Evolutionary conservation across 2,888 invertebrate genomes (phyloP).

Genomic region (Netelia melanura): DNA sequence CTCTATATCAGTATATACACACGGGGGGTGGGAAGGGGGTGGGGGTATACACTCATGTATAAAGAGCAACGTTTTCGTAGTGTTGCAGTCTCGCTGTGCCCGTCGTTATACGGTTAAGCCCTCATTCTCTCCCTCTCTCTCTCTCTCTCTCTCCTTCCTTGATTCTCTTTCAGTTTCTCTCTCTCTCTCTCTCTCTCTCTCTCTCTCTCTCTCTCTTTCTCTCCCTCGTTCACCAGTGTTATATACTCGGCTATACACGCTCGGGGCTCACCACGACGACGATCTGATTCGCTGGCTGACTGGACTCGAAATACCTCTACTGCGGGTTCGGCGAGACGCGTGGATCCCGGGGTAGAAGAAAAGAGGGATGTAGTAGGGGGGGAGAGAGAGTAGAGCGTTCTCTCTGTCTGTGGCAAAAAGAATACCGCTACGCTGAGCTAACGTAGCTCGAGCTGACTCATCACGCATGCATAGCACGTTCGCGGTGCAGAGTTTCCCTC

Average conservation of each 20-base stretch:
- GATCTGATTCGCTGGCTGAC: slow-evolving; percentile 65
- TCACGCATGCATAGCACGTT: slow-evolving; percentile 72
- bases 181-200: slow-evolving; percentile 7
- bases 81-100: not conserved
- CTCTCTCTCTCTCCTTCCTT: not conserved
- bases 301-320: slow-evolving; percentile 67
- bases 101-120: not conserved
- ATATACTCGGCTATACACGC: not conserved
- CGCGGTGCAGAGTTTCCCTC: slow-evolving; percentile 68
- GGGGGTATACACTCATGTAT: slow-evolving; percentile 6
- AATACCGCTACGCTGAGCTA: slow-evolving; percentile 64
- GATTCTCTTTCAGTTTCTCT: not conserved
- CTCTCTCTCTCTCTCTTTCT: slow-evolving; percentile 25
- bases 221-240: slow-evolving; percentile 2
- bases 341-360: slow-evolving; percentile 45
- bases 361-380: slow-evolving; percentile 6
- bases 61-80: too few species aligned
- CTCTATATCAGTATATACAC: slow-evolving; percentile 40
- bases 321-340: slow-evolving; percentile 33
- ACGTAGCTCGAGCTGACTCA: slow-evolving; percentile 72
- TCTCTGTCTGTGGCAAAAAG: slow-evolving; percentile 62
- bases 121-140: not conserved
- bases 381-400: slow-evolving; percentile 7
- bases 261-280: slow-evolving; percentile 40
- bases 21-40: not conserved